These are phyloP conservation scores for Drosophila quinaria DNA, from an alignment of 2,888 invertebrate species.

Conservation along the genomic window DNA sequence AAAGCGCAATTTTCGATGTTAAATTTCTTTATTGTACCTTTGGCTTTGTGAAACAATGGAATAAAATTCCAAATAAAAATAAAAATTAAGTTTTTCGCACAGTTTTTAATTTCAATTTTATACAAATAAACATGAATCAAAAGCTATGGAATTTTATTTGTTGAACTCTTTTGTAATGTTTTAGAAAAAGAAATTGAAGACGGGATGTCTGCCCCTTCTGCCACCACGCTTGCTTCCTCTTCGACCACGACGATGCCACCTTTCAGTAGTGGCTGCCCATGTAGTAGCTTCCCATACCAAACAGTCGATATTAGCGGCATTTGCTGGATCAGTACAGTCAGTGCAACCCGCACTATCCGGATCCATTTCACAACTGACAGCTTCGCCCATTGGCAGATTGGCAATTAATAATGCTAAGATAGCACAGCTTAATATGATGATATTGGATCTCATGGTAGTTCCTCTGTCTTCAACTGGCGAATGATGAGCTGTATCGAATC, in stretches of 20 bases:
- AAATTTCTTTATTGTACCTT: too few species aligned
- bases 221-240: not conserved
- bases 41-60: too few species aligned
- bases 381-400: not conserved
- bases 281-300: not conserved
- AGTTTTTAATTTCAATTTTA: too few species aligned
- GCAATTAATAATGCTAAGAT: not conserved
- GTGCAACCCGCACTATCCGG: not conserved
- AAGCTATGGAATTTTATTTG: too few species aligned
- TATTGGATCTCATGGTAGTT: not conserved
- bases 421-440: not conserved
- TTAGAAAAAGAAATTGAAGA: conserved; percentile 9
- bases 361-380: too few species aligned
- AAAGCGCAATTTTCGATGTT: too few species aligned
- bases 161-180: not conserved
- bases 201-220: not conserved
- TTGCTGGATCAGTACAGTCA: not conserved
- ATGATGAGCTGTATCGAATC: not conserved
- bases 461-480: not conserved
- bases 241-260: not conserved
- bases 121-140: too few species aligned
- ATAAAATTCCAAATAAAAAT: too few species aligned
- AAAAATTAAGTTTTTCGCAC: too few species aligned
- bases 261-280: too few species aligned
- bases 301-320: not conserved